Evolutionary conservation across 2,797 vertebrate species (phyloP).

Genomic region (Ispidina picta): DNA sequence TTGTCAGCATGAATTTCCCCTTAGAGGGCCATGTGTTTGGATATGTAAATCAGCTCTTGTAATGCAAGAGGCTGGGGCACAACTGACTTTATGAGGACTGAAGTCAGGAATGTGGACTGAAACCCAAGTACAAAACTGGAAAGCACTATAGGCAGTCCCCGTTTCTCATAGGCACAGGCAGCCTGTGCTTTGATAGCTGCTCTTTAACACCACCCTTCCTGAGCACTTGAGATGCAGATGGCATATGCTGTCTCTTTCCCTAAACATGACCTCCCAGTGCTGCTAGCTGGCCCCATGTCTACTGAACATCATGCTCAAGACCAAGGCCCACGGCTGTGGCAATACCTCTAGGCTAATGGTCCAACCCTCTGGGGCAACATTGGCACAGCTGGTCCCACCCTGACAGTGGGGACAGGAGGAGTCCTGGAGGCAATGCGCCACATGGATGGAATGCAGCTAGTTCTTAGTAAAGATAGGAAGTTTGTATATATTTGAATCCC

Average conservation of each 20-base stretch:
- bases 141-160: background rate
- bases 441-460: background rate
- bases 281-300: background rate
- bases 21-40: background rate
- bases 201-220: background rate
- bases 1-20: slow-evolving; percentile 47
- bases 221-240: background rate
- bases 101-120: slow-evolving; percentile 4
- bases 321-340: background rate
- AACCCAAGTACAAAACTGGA: background rate
- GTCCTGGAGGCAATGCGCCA: background rate
- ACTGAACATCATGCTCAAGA: background rate
- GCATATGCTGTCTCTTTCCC: background rate
- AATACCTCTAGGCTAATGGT: background rate
- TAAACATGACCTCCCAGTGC: background rate
- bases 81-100: slow-evolving; percentile 12
- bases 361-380: background rate
- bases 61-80: slow-evolving; percentile 9
- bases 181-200: background rate
- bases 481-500: background rate
- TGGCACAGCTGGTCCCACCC: background rate
- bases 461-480: background rate
- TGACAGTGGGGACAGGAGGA: background rate
- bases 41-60: slow-evolving; percentile 48
- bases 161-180: background rate